Evolutionary conservation across 2,113 vertebrate species (phyloP), one percentile per base, ranked within the genome.

Genomic region (Lates calcarifer): DNA sequence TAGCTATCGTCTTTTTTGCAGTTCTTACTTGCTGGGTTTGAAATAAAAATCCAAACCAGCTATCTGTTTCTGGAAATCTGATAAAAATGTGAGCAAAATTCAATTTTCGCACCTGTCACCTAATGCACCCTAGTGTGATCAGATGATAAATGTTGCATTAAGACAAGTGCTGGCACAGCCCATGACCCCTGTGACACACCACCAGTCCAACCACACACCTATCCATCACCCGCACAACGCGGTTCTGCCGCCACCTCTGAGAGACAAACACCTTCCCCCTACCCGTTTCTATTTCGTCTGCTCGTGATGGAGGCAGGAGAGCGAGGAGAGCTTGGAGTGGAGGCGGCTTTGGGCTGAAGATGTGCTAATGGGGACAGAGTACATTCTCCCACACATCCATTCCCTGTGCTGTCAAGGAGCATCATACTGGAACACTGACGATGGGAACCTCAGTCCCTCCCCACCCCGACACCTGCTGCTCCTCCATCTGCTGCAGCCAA

Each of bases 381-480:
- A 95, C 94, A 94, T 95, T 92, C 94, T 96, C 89, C 3, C 88
- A 95, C 94, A 94, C 94, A 94, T 95, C 93, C 95, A 96, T 96
- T 97, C 96, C 95, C 96, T 86, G 90, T 75, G 94, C 96, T 97
- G 98, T 98, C 97, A 98, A 91, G 87, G 94, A 94, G 93, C 94
- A 97, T 98, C 96, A 94, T 89, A 92, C 94, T 92, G 79, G 93
- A 96, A 95, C 86, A 83, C 84, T 95, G 95, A 95, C 95, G 95
- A 97, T 94, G 94, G 95, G 94, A 97, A 94, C 93, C 93, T 77
- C 88, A 86, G 95, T 95, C 96, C 95, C 96, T 94, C 88, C 88
- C 91, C 95, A 89, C 91, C 81, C 65, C 60, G 90, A 95, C 96
- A 97, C 97, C 97, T 98, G 97, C 97, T 98, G 98, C 95, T 96